A percentile compares a stretch with the other conserved stretches of the same genome.
These are phyloP conservation scores for Caranx ignobilis DNA, from an alignment of 2,113 vertebrate genomes.

Conservation along the genomic window DNA sequence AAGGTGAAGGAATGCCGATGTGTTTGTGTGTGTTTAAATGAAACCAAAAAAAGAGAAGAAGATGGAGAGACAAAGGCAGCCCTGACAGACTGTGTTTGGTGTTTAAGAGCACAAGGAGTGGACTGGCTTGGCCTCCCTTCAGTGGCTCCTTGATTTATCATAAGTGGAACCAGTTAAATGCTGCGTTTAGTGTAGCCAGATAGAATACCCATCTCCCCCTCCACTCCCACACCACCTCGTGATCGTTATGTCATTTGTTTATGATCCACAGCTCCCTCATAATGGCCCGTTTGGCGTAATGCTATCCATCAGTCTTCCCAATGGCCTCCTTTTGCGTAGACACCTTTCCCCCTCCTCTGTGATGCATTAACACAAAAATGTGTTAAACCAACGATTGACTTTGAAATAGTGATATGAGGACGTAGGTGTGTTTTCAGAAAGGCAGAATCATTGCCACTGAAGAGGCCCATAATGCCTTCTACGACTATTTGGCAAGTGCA, in stretches of 20 bases:
- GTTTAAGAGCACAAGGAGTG: constrained; percentile 42
- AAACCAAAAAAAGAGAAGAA: constrained; percentile 19
- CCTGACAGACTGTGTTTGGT: constrained; percentile 3
- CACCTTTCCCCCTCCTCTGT: constrained; percentile 49
- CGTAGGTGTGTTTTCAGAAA: constrained; percentile 62
- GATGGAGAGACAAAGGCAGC: not conserved
- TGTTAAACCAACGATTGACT: constrained; percentile 71
- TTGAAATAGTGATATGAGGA: constrained; percentile 62
- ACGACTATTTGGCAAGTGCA: constrained; percentile 39
- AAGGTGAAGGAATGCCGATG: constrained; percentile 4
- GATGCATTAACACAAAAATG: constrained; percentile 67
- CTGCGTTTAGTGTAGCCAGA: constrained; percentile 66
- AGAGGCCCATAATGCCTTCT: constrained; percentile 49
- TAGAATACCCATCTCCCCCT: constrained; percentile 61
- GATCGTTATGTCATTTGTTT: constrained; percentile 79
- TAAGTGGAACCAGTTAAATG: constrained; percentile 55
- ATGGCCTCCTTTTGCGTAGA: constrained; percentile 66
- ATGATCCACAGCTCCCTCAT: constrained; percentile 73
- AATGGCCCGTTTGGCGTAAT: constrained; percentile 74
- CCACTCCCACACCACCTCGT: constrained; percentile 61
- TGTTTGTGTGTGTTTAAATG: constrained; percentile 32
- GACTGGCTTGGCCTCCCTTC: constrained; percentile 37
- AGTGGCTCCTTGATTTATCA: constrained; percentile 65
- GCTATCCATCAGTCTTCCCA: constrained; percentile 75
- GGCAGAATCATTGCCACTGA: constrained; percentile 38